Base-by-base conservation (phyloP, 2,888 invertebrate species). In the Teinopalpus imperialis region DNA sequence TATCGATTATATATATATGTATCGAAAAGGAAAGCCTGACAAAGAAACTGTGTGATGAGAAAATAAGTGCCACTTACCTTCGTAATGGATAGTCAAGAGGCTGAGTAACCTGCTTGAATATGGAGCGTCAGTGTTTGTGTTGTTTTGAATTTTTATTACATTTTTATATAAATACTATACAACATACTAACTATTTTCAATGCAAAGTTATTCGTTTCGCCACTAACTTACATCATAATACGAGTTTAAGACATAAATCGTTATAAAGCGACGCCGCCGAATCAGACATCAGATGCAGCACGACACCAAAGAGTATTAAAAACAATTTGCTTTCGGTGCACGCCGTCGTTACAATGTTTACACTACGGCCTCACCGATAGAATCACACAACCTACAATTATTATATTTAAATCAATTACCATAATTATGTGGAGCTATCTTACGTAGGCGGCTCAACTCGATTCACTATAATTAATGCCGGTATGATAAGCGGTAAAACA, bases 381-480 rank as follows among this genome's bases (percentile, higher is more conserved):
- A 56, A 78, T 77, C 80, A 59, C 57, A 41, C 29, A 57, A 60
- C 65, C 73, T 67, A 66, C 69, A 64, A 81, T 83, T 83, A 82
- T 77, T 74, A 75, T 74, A 81, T 83, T 85, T 78, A 82, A 83
- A 81, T 83, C 86, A 83, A 87, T 87, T 85, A 85, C 77, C 71
- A 63, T 81, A 78, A 85, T 85, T 81, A 81, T 75, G 70, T 71
- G 63, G 66, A 66, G 61, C 59, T 60, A 55, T 59, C 48, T 47
- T 54, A 57, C 53, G 85, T 82, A 74, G 80, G 82, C 85, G 82
- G 76, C 46, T 59, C 59, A 63, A 59, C 67, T 64, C 59, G 58
- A 66, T 64, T 66, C 68, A 59, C 60, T 63, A 62, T 81, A 85
- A 87, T 86, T 81, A 86, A 86, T 82, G 74, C 76, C 51, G 54